phyloP scores from a whole-genome alignment of 2,113 vertebrate species.

The Cephalopholis sonnerati region DNA sequence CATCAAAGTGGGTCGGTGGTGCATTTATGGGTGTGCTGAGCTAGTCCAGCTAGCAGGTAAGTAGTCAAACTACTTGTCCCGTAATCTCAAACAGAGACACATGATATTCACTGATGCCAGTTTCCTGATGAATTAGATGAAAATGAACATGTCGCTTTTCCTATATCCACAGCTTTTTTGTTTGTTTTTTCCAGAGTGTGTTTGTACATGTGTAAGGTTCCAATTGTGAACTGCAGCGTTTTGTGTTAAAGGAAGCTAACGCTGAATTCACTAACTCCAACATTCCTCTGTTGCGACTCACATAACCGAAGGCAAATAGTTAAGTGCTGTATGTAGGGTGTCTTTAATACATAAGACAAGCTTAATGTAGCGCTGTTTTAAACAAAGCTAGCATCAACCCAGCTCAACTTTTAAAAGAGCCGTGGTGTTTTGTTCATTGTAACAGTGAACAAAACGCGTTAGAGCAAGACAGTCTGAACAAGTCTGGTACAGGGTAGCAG shows the following conservation, averaged over 20 bases:
- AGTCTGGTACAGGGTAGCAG: not conserved
- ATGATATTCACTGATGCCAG: accelerated
- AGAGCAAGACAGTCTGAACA: not conserved
- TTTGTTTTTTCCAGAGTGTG: accelerated
- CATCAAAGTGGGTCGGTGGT: conserved; percentile 74
- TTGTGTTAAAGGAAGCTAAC: conserved; percentile 4
- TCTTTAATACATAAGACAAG: not conserved
- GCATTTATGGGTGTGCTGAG: conserved; percentile 31
- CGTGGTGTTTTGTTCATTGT: not conserved
- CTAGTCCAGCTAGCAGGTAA: conserved; percentile 55
- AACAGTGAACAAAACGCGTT: not conserved
- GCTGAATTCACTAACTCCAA: not conserved
- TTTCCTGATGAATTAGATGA: not conserved
- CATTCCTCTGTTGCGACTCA: not conserved
- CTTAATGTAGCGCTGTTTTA: too few species aligned
- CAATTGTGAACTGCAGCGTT: not conserved
- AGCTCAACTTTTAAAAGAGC: not conserved
- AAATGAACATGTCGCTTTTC: too few species aligned
- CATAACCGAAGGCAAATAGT: not conserved
- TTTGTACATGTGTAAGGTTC: conserved; percentile 28
- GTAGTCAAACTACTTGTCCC: conserved; percentile 21
- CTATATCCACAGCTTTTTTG: accelerated
- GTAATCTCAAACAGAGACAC: accelerated
- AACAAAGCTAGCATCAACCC: too few species aligned
- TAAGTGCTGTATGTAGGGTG: accelerated